Evolutionary conservation across 2,113 vertebrate species (phyloP), one percentile per base, ranked within the genome.

Genomic region (Serilophus lunatus): DNA sequence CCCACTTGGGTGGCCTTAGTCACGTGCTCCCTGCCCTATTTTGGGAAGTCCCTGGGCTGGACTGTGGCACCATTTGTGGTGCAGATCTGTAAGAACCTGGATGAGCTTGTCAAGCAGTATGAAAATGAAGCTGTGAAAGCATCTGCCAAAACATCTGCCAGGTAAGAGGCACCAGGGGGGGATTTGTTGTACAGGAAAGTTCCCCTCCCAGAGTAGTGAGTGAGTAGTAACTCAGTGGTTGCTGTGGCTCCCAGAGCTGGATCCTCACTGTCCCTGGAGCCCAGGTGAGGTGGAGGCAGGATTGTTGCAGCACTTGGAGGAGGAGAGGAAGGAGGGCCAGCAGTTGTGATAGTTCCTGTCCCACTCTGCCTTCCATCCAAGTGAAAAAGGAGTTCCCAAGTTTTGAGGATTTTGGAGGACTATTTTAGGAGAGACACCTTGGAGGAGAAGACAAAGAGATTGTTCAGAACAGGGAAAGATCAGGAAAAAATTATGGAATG

Each of bases 81-180:
- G 64, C 99, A 99, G 96, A 99, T 99, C 94, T 99, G 99, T 97
- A 98, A 98, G 93, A 99, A 99, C 96, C 82, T 99, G 97, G 99
- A 99, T 13, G 99, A 99, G 14, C 98, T 99, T 51, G 99, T 99
- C 83, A 99, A 97, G 82, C 98, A 99, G 44, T 99, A 99, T 25
- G 99, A 99, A 72, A 98, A 98, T 4, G 99, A 99, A 47, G 97
- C 98, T 68, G 97, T 97, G 81, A 99, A 98, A 95, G 40, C 95
- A 9, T 98, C 97, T 38, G 96, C 96, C 68, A 99, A 98, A 97
- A 83, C 96, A 10, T 95, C 96, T 45, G 90, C 97, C 91, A 98
- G 99, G 99, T 99, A 97, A 15, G 82, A 57, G 54, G 16, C 42
- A 9, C 23, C 5, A 2, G 12, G 2, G 23, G 26, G 36, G 66